Evolutionary conservation across 1,140 invertebrate genomes (phyloP).

Genomic region (Kradibia gibbosae): DNA sequence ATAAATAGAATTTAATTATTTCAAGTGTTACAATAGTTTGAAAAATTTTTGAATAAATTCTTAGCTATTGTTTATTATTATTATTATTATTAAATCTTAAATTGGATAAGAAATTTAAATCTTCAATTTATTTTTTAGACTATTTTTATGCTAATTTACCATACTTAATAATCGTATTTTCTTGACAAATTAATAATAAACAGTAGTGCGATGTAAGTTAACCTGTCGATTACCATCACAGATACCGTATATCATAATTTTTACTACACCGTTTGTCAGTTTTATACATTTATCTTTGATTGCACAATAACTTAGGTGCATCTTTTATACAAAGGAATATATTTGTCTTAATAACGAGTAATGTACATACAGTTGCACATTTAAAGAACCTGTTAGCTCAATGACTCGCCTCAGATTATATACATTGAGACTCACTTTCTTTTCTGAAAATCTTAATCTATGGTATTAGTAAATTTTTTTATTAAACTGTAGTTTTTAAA

Average conservation of each 20-base stretch:
- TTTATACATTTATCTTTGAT: neutral
- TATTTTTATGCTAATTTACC: too few species aligned
- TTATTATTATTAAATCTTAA: too few species aligned
- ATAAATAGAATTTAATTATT: too few species aligned
- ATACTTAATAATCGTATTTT: neutral
- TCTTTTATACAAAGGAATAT: neutral
- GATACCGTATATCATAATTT: neutral
- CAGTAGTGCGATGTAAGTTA: neutral
- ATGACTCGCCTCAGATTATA: neutral
- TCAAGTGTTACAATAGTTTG: too few species aligned
- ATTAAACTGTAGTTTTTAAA: too few species aligned
- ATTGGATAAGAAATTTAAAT: too few species aligned
- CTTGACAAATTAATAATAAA: neutral
- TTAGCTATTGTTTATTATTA: too few species aligned
- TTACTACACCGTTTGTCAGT: neutral
- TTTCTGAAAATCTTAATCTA: neutral
- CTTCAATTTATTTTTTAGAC: too few species aligned
- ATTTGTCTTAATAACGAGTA: neutral
- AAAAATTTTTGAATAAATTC: too few species aligned
- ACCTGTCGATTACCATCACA: neutral
- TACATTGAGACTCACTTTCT: constrained; percentile 5
- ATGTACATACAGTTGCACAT: neutral
- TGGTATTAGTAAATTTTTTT: too few species aligned
- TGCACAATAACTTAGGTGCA: constrained; percentile 1
- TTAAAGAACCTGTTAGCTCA: neutral